Percentiles rank a stretch among this genome's conserved stretches.
These are phyloP conservation scores for Struthidea cinerea DNA, from an alignment of 2,113 vertebrate species.

Conservation along the genomic window DNA sequence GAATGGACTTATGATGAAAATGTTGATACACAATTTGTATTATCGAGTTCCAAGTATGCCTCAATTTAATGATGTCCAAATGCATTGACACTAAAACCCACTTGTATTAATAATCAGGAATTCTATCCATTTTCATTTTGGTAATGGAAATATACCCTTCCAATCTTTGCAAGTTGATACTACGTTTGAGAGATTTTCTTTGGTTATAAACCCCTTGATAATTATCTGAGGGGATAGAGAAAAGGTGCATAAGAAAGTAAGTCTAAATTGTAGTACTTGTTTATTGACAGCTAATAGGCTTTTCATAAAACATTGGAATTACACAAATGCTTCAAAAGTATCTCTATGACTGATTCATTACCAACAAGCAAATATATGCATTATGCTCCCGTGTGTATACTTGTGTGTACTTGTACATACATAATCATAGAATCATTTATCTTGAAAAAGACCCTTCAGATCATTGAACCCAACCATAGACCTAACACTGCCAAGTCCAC, in stretches of 20 bases:
- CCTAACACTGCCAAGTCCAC: background rate
- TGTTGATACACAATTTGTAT: background rate
- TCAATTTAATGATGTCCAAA: background rate
- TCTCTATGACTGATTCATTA: background rate
- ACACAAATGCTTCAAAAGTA: background rate
- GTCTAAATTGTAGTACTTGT: background rate
- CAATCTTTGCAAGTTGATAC: background rate
- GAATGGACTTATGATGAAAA: background rate
- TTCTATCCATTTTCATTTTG: background rate
- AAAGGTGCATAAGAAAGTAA: background rate
- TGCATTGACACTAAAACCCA: background rate
- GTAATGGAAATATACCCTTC: background rate
- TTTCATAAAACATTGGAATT: background rate
- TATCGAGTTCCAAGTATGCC: background rate
- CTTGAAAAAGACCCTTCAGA: background rate
- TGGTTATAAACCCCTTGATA: conserved; percentile 11
- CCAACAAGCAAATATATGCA: background rate
- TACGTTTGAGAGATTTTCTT: background rate
- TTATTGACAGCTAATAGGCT: background rate
- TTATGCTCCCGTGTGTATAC: background rate
- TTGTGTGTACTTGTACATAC: background rate
- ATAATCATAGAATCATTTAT: background rate
- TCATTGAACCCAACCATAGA: background rate
- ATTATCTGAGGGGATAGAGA: background rate
- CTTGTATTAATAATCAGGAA: background rate